Evolutionary conservation across 2,797 vertebrate genomes (phyloP).

Genomic region (Erethizon dorsatum): DNA sequence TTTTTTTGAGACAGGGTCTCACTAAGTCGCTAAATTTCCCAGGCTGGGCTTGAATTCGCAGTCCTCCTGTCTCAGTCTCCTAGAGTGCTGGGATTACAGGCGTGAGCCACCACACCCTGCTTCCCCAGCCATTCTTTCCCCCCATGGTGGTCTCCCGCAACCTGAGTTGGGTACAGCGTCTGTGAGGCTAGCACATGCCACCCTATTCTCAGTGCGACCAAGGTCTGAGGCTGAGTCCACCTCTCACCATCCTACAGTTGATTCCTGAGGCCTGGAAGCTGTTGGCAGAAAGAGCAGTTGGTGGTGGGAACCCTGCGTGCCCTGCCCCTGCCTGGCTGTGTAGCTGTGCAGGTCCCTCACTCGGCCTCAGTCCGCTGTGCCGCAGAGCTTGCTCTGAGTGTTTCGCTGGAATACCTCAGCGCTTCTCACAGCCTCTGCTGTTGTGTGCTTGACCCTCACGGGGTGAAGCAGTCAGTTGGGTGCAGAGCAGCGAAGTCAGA

Average conservation of each 20-base stretch:
- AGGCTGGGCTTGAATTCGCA: neutral
- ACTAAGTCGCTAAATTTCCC: neutral
- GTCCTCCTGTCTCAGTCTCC: neutral
- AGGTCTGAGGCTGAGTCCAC: neutral
- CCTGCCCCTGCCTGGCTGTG: neutral
- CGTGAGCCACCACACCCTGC: neutral
- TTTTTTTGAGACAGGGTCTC: neutral
- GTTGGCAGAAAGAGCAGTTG: neutral
- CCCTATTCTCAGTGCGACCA: neutral
- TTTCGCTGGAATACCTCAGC: neutral
- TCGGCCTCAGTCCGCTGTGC: neutral
- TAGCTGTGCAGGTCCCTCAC: neutral
- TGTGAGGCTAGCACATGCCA: neutral
- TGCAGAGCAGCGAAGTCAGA: neutral
- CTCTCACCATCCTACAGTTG: fast-evolving
- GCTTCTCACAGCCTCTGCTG: neutral
- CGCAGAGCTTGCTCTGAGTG: neutral
- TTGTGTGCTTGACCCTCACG: neutral
- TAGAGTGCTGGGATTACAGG: neutral
- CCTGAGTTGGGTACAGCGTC: neutral
- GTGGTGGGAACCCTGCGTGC: neutral
- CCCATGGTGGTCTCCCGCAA: neutral
- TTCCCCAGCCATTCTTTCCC: neutral
- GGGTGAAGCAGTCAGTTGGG: neutral
- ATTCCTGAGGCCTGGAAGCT: neutral